These are phyloP conservation scores for Acleris literana DNA, from an alignment of 2,888 invertebrate species.

Conservation along the genomic window DNA sequence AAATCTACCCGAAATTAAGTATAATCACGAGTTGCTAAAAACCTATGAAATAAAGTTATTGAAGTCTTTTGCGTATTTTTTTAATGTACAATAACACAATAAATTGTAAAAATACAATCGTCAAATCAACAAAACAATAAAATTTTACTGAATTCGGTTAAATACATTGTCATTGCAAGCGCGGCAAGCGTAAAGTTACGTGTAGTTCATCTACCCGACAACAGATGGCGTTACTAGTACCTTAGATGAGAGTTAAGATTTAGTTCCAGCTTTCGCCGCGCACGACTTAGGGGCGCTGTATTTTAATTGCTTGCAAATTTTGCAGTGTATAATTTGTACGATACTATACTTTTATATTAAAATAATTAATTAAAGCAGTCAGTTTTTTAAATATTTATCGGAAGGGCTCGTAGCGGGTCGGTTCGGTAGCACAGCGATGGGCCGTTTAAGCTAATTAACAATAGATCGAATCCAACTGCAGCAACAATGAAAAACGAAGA, in stretches of 20 bases:
- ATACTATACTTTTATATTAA: too few species aligned
- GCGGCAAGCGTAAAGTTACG: neutral
- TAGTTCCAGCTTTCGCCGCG: constrained; percentile 53
- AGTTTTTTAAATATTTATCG: constrained; percentile 12
- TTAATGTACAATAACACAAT: too few species aligned
- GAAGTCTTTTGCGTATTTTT: too few species aligned
- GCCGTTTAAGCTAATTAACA: constrained; percentile 83
- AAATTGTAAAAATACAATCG: too few species aligned
- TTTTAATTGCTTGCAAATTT: neutral
- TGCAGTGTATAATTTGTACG: too few species aligned
- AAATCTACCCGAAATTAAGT: neutral
- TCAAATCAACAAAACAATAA: too few species aligned
- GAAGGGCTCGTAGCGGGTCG: constrained; percentile 46
- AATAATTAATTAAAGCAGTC: neutral
- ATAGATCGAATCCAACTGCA: constrained; percentile 80
- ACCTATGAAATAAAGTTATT: too few species aligned
- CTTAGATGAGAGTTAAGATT: constrained; percentile 13
- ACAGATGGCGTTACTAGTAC: constrained; percentile 71
- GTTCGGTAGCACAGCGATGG: constrained; percentile 68
- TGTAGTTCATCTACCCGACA: constrained; percentile 62
- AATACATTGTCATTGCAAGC: neutral
- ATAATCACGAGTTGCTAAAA: neutral
- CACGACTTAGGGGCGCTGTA: constrained; percentile 9
- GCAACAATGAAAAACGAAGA: constrained; percentile 83
- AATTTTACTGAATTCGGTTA: too few species aligned